Evolutionary conservation across 2,888 invertebrate species (phyloP).

Genomic region (Abrostola triplasia): DNA sequence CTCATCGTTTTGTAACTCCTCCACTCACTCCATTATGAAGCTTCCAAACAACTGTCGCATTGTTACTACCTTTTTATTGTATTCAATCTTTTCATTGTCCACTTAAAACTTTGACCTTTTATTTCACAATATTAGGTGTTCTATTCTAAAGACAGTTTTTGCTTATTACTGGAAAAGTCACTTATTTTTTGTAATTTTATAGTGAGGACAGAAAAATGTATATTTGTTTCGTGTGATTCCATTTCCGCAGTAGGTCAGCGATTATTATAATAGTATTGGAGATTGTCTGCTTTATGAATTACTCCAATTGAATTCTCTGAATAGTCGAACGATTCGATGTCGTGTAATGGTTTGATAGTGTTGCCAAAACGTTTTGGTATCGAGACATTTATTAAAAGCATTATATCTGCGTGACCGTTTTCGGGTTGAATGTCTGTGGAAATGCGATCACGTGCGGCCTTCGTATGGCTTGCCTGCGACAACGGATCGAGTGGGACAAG

Average conservation of each 20-base stretch:
- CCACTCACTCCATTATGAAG: slow-evolving; percentile 43
- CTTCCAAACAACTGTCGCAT: slow-evolving; percentile 52
- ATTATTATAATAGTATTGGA: slow-evolving; percentile 37
- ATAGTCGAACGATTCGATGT: slow-evolving; percentile 50
- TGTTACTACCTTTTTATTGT: slow-evolving; percentile 46
- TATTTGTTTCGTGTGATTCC: slow-evolving; percentile 18
- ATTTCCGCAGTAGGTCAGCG: slow-evolving; percentile 34
- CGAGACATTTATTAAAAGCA: slow-evolving; percentile 72
- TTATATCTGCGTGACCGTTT: slow-evolving; percentile 81
- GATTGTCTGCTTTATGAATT: slow-evolving; percentile 43
- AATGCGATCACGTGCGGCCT: slow-evolving; percentile 86
- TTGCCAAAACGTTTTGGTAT: slow-evolving; percentile 73
- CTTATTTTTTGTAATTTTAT: slow-evolving; percentile 15
- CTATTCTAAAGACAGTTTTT: slow-evolving; percentile 31
- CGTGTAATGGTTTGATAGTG: slow-evolving; percentile 57
- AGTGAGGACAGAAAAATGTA: slow-evolving; percentile 7
- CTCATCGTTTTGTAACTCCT: slow-evolving; percentile 62
- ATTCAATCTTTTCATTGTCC: slow-evolving; percentile 46
- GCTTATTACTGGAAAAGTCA: slow-evolving; percentile 12
- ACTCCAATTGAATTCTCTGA: slow-evolving; percentile 40
- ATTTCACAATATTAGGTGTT: slow-evolving; percentile 35
- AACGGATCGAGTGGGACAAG: slow-evolving; percentile 70
- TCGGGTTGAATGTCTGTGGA: slow-evolving; percentile 75
- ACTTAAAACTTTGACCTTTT: slow-evolving; percentile 48
- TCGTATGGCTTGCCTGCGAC: slow-evolving; percentile 76